Percentiles rank a stretch among this genome's conserved stretches.
Conservation (phyloP, 1,140 invertebrate genomes). For the Hylaeus anthracinus region DNA sequence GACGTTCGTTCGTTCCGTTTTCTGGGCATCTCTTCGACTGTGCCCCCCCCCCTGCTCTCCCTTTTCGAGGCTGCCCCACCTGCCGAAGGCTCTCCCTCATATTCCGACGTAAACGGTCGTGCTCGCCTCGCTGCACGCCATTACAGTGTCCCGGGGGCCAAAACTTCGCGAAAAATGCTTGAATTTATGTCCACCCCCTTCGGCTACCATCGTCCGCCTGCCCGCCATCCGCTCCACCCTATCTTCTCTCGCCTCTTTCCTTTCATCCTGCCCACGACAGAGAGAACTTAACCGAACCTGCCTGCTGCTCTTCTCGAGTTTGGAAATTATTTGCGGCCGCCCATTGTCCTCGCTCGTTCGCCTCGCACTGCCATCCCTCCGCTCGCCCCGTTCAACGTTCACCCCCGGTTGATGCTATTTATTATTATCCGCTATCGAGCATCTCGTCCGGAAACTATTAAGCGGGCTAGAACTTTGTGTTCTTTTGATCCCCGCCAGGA, state of each 20-base stretch:
- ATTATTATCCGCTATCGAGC: constrained; percentile 71
- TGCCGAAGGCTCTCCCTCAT: constrained; percentile 48
- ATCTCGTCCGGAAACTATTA: constrained; percentile 57
- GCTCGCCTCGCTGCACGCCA: constrained; percentile 62
- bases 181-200: constrained; percentile 66
- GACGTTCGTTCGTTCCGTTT: constrained; percentile 36
- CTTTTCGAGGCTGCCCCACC: constrained; percentile 22
- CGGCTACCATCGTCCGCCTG: neutral
- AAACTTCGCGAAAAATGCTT: constrained; percentile 70
- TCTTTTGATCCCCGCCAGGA: constrained; percentile 48
- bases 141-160: constrained; percentile 67
- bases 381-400: neutral
- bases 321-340: constrained; percentile 65
- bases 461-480: constrained; percentile 63
- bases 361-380: neutral
- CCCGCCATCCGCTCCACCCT: neutral
- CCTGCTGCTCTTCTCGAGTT: constrained; percentile 59
- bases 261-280: constrained; percentile 45
- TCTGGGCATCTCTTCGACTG: constrained; percentile 7
- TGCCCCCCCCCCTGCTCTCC: neutral
- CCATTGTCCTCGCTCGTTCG: constrained; percentile 57
- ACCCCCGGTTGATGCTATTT: constrained; percentile 61
- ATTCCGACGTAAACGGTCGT: constrained; percentile 63
- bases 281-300: constrained; percentile 57
- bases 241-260: constrained; percentile 48